A percentile compares a stretch with the other conserved stretches of the same genome.
Conservation (phyloP, 1,140 invertebrate species). For the Artemia franciscana region DNA sequence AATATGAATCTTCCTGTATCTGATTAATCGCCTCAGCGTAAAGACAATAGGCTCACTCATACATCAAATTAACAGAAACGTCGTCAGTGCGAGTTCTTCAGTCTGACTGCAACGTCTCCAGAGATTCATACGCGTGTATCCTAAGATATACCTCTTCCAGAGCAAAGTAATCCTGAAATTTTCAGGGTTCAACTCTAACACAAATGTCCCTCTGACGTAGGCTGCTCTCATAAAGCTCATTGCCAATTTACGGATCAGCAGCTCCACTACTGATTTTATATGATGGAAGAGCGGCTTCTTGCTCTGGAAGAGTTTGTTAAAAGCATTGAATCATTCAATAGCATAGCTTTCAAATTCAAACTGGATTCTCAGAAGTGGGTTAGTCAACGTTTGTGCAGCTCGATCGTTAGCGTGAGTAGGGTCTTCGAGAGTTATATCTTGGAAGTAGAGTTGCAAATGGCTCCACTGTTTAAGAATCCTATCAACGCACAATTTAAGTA, state of each 20-base stretch:
- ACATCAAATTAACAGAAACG: too few species aligned
- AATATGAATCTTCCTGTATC: too few species aligned
- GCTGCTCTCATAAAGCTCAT: neutral
- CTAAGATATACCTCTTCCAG: neutral
- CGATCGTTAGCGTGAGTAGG: neutral
- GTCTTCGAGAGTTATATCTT: neutral
- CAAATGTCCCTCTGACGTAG: neutral
- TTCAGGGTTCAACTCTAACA: neutral
- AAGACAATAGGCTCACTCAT: too few species aligned
- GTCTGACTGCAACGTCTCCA: too few species aligned
- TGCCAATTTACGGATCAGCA: neutral
- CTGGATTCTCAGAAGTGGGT: neutral
- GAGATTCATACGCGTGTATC: neutral
- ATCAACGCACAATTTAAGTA: neutral
- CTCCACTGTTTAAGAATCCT: neutral
- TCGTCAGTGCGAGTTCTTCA: too few species aligned
- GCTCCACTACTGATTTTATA: neutral
- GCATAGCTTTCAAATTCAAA: neutral
- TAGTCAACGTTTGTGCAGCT: neutral
- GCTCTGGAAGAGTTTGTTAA: neutral
- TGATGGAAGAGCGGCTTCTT: neutral
- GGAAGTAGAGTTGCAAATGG: neutral
- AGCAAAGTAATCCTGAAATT: neutral
- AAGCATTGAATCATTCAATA: neutral
- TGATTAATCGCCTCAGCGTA: too few species aligned